Percentiles rank a stretch among this genome's conserved stretches.
Conservation (phyloP, 1,140 invertebrate species). For the Diabrotica undecimpunctata region DNA sequence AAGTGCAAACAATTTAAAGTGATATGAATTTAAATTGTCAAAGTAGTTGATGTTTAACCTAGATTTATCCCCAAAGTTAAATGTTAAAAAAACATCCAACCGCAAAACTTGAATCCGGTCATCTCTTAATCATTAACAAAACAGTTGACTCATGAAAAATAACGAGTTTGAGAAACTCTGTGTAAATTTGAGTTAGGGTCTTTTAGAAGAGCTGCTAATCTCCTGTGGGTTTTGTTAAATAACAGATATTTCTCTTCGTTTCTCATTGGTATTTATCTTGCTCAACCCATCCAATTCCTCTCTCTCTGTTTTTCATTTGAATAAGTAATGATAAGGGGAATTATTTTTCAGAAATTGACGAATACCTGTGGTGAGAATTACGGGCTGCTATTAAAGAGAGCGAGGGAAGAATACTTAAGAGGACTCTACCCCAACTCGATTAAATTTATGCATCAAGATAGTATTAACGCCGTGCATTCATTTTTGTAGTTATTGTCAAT, state of each 20-base stretch:
- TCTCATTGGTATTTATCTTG: slow-evolving; percentile 1
- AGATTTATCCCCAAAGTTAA: too few relatives aligned
- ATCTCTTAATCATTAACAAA: not conserved
- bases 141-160: not conserved
- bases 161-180: not conserved
- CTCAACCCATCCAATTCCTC: not conserved
- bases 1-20: too few relatives aligned
- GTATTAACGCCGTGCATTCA: too few relatives aligned
- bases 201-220: not conserved
- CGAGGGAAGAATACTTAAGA: too few relatives aligned
- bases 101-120: too few relatives aligned
- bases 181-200: not conserved
- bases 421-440: too few relatives aligned
- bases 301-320: not conserved
- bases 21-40: too few relatives aligned
- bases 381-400: not conserved
- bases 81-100: too few relatives aligned
- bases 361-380: slow-evolving; percentile 2
- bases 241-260: not conserved
- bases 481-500: too few relatives aligned
- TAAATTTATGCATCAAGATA: too few relatives aligned
- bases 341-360: not conserved
- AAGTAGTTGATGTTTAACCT: too few relatives aligned
- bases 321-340: not conserved
- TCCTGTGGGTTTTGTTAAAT: slow-evolving; percentile 2